A percentile compares a stretch with the other conserved stretches of the same genome.
These are phyloP conservation scores for Toxostoma redivivum DNA, from an alignment of 2,113 vertebrate genomes.

Conservation along the genomic window DNA sequence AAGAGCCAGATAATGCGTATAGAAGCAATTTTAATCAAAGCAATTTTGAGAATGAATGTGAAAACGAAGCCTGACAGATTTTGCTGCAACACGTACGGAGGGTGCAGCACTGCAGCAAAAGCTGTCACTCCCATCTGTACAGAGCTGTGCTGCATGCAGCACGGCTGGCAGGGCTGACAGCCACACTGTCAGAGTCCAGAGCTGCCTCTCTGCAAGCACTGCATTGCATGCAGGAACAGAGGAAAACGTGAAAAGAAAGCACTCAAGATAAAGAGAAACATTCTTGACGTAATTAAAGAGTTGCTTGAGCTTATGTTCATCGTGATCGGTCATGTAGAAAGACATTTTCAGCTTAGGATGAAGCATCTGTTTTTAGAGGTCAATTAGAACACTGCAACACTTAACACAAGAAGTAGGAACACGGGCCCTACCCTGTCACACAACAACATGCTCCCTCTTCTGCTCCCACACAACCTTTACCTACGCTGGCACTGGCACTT, in stretches of 20 bases:
- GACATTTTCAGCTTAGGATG: not conserved
- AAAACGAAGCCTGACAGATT: not conserved
- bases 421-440: rapidly evolving
- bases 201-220: not conserved
- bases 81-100: not conserved
- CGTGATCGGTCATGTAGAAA: not conserved
- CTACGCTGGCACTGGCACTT: too few species aligned
- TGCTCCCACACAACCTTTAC: not conserved
- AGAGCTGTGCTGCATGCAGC: not conserved
- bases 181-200: not conserved
- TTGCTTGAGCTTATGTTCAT: not conserved
- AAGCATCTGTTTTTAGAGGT: not conserved
- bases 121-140: not conserved
- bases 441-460: not conserved
- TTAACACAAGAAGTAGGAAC: rapidly evolving
- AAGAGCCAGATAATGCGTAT: not conserved
- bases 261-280: not conserved
- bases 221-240: not conserved
- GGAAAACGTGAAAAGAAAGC: not conserved
- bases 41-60: not conserved
- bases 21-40: not conserved
- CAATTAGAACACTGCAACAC: not conserved
- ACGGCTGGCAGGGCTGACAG: not conserved
- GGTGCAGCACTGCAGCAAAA: conserved; percentile 65
- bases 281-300: not conserved